These are phyloP conservation scores for Stramonita haemastoma DNA, from an alignment of 2,888 invertebrate genomes.

Conservation along the genomic window DNA sequence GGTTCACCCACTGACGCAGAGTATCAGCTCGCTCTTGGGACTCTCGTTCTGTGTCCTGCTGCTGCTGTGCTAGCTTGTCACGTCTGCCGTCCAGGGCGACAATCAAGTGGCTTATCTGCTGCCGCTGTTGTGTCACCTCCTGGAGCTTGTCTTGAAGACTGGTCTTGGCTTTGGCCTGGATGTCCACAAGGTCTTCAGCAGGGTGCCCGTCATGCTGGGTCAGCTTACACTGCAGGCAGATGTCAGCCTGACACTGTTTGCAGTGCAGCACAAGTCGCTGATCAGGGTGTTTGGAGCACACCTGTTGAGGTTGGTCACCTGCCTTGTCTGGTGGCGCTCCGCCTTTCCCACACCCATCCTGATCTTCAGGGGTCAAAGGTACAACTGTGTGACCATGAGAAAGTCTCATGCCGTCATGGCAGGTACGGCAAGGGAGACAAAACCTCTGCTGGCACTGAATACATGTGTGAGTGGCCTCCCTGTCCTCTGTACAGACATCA, in stretches of 20 bases:
- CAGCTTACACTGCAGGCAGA: slow-evolving; percentile 14
- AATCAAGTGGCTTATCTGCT: not conserved
- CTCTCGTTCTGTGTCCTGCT: not conserved
- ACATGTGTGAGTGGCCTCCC: slow-evolving; percentile 24
- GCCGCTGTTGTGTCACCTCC: not conserved
- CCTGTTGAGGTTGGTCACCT: not conserved
- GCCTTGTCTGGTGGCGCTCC: not conserved
- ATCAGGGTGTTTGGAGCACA: not conserved
- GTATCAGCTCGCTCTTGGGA: not conserved
- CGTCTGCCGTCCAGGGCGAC: not conserved
- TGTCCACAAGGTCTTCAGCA: slow-evolving; percentile 24
- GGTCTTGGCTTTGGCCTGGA: slow-evolving; percentile 3
- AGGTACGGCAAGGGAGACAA: not conserved
- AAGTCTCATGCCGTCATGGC: not conserved
- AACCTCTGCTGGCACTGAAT: slow-evolving; percentile 19
- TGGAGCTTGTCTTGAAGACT: not conserved
- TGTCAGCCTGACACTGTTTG: not conserved
- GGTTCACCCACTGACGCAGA: slow-evolving; percentile 7
- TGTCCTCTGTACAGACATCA: not conserved
- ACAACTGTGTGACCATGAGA: not conserved
- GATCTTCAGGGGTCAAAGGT: not conserved
- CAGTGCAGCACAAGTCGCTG: slow-evolving; percentile 11
- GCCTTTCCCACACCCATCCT: not conserved
- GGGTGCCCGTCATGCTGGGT: slow-evolving; percentile 22
- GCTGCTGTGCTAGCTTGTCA: not conserved